Base-by-base conservation (phyloP, 2,113 vertebrate genomes). In the Castor canadensis region DNA sequence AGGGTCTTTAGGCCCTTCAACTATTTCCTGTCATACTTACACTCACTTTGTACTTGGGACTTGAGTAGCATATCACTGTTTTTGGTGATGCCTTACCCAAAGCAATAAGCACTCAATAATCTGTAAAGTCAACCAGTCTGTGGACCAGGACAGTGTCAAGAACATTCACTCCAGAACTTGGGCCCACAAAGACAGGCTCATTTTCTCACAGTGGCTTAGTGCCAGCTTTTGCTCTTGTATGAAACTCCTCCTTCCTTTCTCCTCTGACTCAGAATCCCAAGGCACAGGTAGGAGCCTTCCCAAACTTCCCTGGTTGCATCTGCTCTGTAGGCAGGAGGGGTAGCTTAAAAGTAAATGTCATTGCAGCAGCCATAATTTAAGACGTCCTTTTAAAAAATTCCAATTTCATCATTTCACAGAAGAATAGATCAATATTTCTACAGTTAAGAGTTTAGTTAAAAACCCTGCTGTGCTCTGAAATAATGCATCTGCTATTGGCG, bases 391-490 rank as follows among this genome's bases (percentile, higher is more conserved):
- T 96, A 95, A 97, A 97, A 97, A 97, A 94, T 96, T 97, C 93
- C 93, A 95, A 96, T 98, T 98, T 97, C 95, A 97, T 98, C 97
- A 97, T 97, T 98, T 98, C 97, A 96, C 95, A 97, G 97, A 98
- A 97, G 96, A 97, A 95, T 95, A 97, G 97, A 98, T 98, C 96
- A 96, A 98, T 98, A 98, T 98, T 98, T 97, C 91, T 96, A 97
- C 95, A 97, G 97, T 98, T 98, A 98, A 98, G 96, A 97, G 95
- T 75, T 97, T 97, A 98, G 97, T 98, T 98, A 98, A 98, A 98
- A 98, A 98, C 97, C 96, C 96, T 97, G 97, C 98, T 97, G 96
- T 98, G 97, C 98, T 96, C 91, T 98, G 97, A 98, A 98, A 97
- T 97, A 97, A 97, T 97, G 75, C 95, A 86, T 97, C 96, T 98